phyloP scores from a whole-genome alignment of 2,888 invertebrate species.

The Elysia crispata region DNA sequence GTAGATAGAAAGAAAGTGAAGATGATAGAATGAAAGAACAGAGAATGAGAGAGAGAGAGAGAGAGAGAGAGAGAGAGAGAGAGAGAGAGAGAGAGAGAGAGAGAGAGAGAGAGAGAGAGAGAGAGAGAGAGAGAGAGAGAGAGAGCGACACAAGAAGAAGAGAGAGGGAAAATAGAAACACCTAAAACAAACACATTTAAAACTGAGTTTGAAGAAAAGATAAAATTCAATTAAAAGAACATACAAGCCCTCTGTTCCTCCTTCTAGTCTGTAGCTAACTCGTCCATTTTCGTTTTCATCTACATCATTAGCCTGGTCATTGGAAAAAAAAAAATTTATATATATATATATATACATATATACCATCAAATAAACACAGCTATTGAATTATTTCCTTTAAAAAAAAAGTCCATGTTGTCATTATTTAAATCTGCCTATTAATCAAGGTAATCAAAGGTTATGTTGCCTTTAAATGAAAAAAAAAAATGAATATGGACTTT shows the following conservation, averaged over 20 bases:
- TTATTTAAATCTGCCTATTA: too few relatives aligned
- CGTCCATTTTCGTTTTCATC: constrained; percentile 35
- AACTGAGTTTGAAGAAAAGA: neutral
- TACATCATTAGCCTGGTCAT: constrained; percentile 31
- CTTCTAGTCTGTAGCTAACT: constrained; percentile 35
- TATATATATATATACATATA: too few relatives aligned
- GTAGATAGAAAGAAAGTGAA: constrained; percentile 30
- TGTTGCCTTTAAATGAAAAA: too few relatives aligned
- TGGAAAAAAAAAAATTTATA: constrained; percentile 10
- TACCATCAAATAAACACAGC: too few relatives aligned
- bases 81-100: neutral
- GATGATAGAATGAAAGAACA: constrained; percentile 24
- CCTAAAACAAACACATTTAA: neutral
- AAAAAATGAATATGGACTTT: too few relatives aligned
- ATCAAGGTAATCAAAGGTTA: too few relatives aligned
- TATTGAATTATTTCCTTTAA: too few relatives aligned
- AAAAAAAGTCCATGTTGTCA: too few relatives aligned
- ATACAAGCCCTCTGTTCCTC: constrained; percentile 27
- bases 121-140: too few relatives aligned
- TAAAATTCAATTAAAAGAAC: neutral
- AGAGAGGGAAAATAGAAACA: constrained; percentile 13
- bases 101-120: too few relatives aligned
- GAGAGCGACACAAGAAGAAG: constrained; percentile 5
- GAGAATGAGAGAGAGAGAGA: constrained; percentile 6
- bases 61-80: constrained; percentile 36